Conservation (phyloP, 2,797 vertebrate species). For the Molossus alvarezi region DNA sequence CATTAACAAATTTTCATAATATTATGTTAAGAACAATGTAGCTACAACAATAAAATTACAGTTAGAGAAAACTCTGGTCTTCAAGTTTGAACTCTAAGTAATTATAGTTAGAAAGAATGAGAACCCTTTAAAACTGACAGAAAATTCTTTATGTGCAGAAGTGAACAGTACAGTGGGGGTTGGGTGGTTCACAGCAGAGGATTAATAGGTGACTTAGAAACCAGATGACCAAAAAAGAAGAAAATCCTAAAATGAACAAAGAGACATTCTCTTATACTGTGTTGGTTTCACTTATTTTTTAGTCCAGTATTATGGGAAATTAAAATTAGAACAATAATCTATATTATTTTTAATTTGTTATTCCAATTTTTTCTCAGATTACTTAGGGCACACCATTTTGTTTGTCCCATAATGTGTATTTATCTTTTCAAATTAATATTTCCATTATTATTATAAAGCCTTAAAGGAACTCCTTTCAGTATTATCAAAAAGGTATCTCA, state of each 20-base stretch:
- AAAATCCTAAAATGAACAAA: conserved; percentile 6
- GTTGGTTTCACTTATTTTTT: background rate
- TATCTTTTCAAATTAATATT: conserved; percentile 20
- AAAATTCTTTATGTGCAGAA: conserved; percentile 47
- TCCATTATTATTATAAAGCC: conserved; percentile 1
- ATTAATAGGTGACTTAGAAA: background rate
- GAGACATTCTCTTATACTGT: background rate
- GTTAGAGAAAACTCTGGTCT: background rate
- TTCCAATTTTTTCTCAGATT: conserved; percentile 1
- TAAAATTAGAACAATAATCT: background rate
- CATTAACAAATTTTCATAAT: background rate
- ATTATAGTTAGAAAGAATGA: background rate
- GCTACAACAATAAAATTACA: conserved; percentile 21
- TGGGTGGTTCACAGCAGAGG: background rate
- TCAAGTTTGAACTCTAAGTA: conserved; percentile 22
- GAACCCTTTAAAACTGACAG: background rate
- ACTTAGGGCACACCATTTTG: background rate
- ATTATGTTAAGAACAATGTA: background rate
- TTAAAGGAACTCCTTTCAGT: conserved; percentile 3
- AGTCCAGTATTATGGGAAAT: background rate
- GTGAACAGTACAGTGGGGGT: background rate
- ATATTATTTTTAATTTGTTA: background rate
- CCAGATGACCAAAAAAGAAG: background rate
- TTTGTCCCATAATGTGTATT: background rate
- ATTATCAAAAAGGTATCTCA: conserved; percentile 24